Percentiles rank a stretch among this genome's conserved stretches.
phyloP scores from a whole-genome alignment of 1,140 invertebrate genomes.

The Berghia stephanieae region DNA sequence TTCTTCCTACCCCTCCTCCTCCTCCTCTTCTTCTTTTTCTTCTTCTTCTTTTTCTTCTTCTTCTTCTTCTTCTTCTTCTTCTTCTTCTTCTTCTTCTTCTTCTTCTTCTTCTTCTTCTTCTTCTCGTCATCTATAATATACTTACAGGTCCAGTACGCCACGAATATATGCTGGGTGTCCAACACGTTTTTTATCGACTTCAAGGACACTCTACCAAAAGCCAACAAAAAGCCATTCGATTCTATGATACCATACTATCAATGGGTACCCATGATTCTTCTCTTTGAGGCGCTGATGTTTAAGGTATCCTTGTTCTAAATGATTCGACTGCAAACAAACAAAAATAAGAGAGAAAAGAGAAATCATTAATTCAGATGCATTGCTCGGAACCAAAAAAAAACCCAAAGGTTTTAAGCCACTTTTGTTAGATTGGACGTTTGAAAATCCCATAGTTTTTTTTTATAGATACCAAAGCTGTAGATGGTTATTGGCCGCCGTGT shows the following conservation, averaged over 20 bases:
- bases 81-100: neutral
- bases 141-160: conserved; percentile 63
- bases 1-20: neutral
- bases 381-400: no score
- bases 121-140: no score
- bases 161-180: conserved; percentile 66
- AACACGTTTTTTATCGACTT: conserved; percentile 65
- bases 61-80: neutral
- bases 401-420: no score
- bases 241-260: conserved; percentile 69
- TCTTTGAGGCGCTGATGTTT: conserved; percentile 69
- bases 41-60: neutral
- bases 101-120: conserved; percentile 2
- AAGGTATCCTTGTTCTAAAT: conserved; percentile 59
- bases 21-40: neutral
- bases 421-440: no score
- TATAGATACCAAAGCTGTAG: no score
- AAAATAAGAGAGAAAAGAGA: no score
- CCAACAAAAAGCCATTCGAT: conserved; percentile 43
- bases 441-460: no score
- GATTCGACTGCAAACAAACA: no score
- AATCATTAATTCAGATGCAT: no score
- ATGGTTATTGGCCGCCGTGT: no score
- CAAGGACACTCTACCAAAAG: conserved; percentile 52
- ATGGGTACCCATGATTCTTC: conserved; percentile 70